Conservation (phyloP, 2,888 invertebrate genomes). For the Blastobasis adustella region DNA sequence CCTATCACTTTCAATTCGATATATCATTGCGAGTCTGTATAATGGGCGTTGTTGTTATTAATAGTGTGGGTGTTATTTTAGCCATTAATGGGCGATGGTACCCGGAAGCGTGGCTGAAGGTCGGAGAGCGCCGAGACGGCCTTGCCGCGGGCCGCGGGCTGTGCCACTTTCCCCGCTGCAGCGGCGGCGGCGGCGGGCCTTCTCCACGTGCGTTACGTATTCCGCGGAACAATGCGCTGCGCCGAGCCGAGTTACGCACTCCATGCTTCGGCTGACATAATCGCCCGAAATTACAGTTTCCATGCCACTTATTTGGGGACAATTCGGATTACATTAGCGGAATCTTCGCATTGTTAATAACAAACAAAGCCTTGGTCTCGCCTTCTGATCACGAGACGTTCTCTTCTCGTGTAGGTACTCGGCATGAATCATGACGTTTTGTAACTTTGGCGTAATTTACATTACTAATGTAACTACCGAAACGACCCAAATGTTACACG, state of each 20-base stretch:
- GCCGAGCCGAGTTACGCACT: constrained; percentile 34
- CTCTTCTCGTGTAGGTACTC: constrained; percentile 35
- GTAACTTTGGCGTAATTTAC: constrained; percentile 20
- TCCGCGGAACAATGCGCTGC: constrained; percentile 42
- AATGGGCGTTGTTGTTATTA: constrained; percentile 10
- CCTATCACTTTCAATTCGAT: constrained; percentile 23
- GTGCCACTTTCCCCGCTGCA: constrained; percentile 64
- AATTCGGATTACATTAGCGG: constrained; percentile 48
- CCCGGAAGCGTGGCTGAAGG: constrained; percentile 61
- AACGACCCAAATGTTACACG: no score
- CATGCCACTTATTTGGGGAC: constrained; percentile 44
- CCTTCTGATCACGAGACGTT: constrained; percentile 48
- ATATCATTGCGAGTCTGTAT: constrained; percentile 10
- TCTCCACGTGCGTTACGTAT: constrained; percentile 58
- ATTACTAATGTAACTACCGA: no score
- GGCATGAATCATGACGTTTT: constrained; percentile 33
- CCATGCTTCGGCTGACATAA: constrained; percentile 61
- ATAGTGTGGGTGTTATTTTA: constrained; percentile 14
- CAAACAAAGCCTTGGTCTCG: constrained; percentile 56
- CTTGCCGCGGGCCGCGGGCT: constrained; percentile 54
- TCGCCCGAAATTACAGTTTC: constrained; percentile 55
- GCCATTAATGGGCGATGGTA: constrained; percentile 16
- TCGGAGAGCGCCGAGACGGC: constrained; percentile 56
- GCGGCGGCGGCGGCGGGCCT: constrained; percentile 23
- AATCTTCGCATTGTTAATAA: constrained; percentile 48